Evolutionary conservation across 1,140 invertebrate species (phyloP).

Genomic region (roundworm (Caenorhabditis elegans)): WBcel235 BX284605.5:10094501-10095000

Average conservation of each 20-base stretch:
- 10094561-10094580: no score
- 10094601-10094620: not conserved
- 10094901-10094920: not conserved
- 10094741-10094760: not conserved
- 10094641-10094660: slow-evolving; percentile 12
- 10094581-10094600: slow-evolving; percentile 4
- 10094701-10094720: not conserved
- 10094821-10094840: not conserved
- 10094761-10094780: not conserved
- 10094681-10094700: not conserved
- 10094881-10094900: not conserved
- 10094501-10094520: no score
- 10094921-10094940: not conserved
- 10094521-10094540: no score
- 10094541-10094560: no score
- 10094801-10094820: not conserved
- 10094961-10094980: not conserved
- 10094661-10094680: not conserved
- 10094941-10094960: slow-evolving; percentile 7
- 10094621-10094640: slow-evolving; percentile 26
- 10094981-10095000: not conserved
- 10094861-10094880: not conserved
- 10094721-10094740: slow-evolving; percentile 7
- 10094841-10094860: slow-evolving; percentile 1
- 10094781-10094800: not conserved